Evolutionary conservation across 2,113 vertebrate genomes (phyloP).

Genomic region (Pteruthius melanotis): DNA sequence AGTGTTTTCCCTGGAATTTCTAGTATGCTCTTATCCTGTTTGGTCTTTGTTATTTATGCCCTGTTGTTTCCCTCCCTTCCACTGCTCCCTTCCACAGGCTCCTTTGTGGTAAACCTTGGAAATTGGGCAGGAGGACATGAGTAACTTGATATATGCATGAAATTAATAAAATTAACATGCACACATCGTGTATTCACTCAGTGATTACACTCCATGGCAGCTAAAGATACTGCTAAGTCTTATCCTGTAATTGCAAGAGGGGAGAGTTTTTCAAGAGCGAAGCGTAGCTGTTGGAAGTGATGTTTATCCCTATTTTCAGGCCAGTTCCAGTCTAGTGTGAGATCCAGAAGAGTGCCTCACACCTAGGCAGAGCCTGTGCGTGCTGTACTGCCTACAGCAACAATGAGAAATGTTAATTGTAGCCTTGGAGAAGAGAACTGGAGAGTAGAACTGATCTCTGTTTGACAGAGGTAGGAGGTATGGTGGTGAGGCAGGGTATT

Average conservation of each 20-base stretch:
- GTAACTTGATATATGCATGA: neutral
- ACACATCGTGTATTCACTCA: neutral
- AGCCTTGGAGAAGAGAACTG: neutral
- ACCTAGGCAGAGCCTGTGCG: neutral
- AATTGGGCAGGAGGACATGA: neutral
- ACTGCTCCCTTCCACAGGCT: neutral
- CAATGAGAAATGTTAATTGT: neutral
- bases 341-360: neutral
- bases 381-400: neutral
- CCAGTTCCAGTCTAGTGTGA: neutral
- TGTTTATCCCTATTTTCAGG: neutral
- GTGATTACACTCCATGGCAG: neutral
- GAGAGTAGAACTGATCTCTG: neutral
- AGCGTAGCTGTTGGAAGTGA: neutral
- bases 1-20: neutral
- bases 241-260: neutral
- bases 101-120: neutral
- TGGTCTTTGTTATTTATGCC: neutral
- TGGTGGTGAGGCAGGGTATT: neutral
- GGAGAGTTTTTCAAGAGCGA: neutral
- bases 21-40: neutral
- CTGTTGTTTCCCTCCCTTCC: neutral
- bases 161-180: neutral
- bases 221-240: neutral
- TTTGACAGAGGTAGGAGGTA: neutral